These are phyloP conservation scores for Aphidius gifuensis DNA, from an alignment of 1,140 invertebrate genomes.

Conservation along the genomic window DNA sequence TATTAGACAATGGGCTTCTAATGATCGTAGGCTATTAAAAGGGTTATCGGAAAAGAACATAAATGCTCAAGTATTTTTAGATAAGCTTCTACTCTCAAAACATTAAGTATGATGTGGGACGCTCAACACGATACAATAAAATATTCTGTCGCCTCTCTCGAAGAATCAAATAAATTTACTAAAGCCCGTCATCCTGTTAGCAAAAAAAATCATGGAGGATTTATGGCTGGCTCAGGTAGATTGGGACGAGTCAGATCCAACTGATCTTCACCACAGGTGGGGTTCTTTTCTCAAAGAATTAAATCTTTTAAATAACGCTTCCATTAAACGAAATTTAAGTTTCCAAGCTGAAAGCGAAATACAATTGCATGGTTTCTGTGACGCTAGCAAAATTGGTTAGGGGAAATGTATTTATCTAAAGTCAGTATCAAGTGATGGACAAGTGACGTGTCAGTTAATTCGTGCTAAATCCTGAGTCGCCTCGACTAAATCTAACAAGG, in stretches of 20 bases:
- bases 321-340: slow-evolving; percentile 21
- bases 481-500: slow-evolving; percentile 14
- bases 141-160: slow-evolving; percentile 16
- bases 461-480: slow-evolving; percentile 20
- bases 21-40: slow-evolving; percentile 19
- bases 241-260: slow-evolving; percentile 29
- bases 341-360: neutral
- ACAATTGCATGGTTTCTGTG: slow-evolving; percentile 33
- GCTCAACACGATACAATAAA: slow-evolving; percentile 14
- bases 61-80: slow-evolving; percentile 9
- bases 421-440: neutral
- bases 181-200: slow-evolving; percentile 28
- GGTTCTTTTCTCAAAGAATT: slow-evolving; percentile 19
- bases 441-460: neutral
- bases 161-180: slow-evolving; percentile 14
- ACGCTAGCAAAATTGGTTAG: slow-evolving; percentile 30
- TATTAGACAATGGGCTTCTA: slow-evolving; percentile 40
- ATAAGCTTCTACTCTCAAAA: slow-evolving; percentile 17
- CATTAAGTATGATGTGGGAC: slow-evolving; percentile 21
- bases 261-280: slow-evolving; percentile 20
- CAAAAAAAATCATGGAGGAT: slow-evolving; percentile 30
- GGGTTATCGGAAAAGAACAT: neutral
- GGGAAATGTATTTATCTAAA: neutral
- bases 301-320: slow-evolving; percentile 17
- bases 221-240: slow-evolving; percentile 28